Evolutionary conservation across 2,797 vertebrate genomes (phyloP).

Genomic region (Pagetopsis macropterus): DNA sequence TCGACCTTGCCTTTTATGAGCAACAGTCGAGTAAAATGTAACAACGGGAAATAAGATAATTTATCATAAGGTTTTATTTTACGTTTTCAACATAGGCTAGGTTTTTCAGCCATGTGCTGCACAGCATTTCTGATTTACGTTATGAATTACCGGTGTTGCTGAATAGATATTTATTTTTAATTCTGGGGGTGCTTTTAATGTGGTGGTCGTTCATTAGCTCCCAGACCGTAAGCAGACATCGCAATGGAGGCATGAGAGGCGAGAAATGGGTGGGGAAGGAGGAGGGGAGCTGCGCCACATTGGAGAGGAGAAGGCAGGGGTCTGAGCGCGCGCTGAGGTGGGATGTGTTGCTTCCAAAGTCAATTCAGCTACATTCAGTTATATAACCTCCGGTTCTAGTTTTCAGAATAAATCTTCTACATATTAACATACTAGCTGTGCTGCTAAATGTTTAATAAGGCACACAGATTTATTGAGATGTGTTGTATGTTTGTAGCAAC

Average conservation of each 20-base stretch:
- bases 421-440: accelerated
- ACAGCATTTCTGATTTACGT: neutral
- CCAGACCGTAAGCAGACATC: conserved; percentile 66
- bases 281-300: conserved; percentile 68
- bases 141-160: conserved; percentile 10
- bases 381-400: neutral
- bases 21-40: conserved; percentile 29
- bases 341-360: conserved; percentile 61
- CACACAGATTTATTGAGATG: neutral
- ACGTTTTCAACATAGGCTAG: neutral
- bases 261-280: conserved; percentile 58
- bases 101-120: conserved; percentile 24
- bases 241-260: conserved; percentile 62
- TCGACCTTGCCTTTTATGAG: neutral
- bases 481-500: neutral
- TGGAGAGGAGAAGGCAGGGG: conserved; percentile 59
- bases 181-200: conserved; percentile 67
- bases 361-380: conserved; percentile 18
- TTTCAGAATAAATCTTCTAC: conserved; percentile 32
- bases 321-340: conserved; percentile 75
- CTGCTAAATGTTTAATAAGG: neutral
- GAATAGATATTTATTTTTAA: conserved; percentile 36
- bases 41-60: neutral
- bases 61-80: neutral
- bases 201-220: conserved; percentile 64